Conservation (phyloP, 2,888 invertebrate genomes). For the Orthosia gothica region DNA sequence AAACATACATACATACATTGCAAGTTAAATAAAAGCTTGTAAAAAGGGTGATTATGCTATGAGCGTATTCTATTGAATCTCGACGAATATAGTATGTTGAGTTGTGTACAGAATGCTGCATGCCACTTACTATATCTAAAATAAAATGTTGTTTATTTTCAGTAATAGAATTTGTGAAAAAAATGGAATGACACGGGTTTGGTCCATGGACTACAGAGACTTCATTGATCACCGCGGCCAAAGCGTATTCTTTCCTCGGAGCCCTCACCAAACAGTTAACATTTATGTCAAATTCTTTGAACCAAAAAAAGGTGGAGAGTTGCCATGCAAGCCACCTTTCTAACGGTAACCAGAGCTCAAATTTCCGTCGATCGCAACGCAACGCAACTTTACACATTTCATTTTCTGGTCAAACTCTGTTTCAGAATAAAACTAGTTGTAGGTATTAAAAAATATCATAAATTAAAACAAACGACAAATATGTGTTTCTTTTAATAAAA, state of each 20-base stretch:
- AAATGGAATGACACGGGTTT: slow-evolving; percentile 86
- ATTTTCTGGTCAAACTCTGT: slow-evolving; percentile 8
- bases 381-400: not conserved
- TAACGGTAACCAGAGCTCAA: slow-evolving; percentile 25
- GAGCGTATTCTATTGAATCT: not conserved
- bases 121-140: not conserved
- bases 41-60: too few species aligned
- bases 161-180: slow-evolving; percentile 89
- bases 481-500: slow-evolving; percentile 66
- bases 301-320: slow-evolving; percentile 59
- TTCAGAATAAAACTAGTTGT: slow-evolving; percentile 28
- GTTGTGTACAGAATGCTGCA: not conserved
- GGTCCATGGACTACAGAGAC: slow-evolving; percentile 89
- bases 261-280: slow-evolving; percentile 86
- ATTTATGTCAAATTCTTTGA: slow-evolving; percentile 83
- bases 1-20: too few species aligned
- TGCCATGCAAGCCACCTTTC: slow-evolving; percentile 74
- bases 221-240: slow-evolving; percentile 87
- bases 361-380: not conserved
- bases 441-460: slow-evolving; percentile 40
- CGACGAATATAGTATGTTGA: too few species aligned
- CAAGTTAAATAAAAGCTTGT: too few species aligned
- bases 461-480: slow-evolving; percentile 60
- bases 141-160: slow-evolving; percentile 40
- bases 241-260: slow-evolving; percentile 88